Evolutionary conservation across 2,113 vertebrate genomes (phyloP).

Genomic region (Corythaixoides concolor): DNA sequence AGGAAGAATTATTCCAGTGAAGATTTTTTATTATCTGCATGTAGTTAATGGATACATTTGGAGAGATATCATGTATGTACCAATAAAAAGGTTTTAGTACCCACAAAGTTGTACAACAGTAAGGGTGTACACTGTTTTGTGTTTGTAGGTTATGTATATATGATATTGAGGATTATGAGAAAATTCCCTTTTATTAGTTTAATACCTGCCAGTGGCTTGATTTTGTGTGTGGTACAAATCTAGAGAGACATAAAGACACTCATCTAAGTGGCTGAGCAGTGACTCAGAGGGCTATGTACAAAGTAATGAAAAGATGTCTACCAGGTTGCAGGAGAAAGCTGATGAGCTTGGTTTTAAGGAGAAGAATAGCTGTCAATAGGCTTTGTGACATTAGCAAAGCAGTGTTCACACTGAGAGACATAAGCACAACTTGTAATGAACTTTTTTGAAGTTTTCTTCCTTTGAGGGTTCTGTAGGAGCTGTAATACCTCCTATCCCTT

Average conservation of each 20-base stretch:
- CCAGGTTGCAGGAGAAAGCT: background rate
- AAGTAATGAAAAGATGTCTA: background rate
- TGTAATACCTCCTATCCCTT: background rate
- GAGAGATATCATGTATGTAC: background rate
- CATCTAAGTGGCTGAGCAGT: background rate
- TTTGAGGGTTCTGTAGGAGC: background rate
- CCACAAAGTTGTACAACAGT: background rate
- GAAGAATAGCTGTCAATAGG: background rate
- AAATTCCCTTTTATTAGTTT: background rate
- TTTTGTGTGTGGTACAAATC: background rate
- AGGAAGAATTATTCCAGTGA: background rate
- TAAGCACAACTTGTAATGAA: background rate
- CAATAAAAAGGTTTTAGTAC: background rate
- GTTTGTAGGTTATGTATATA: background rate
- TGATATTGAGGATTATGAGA: background rate
- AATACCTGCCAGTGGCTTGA: background rate
- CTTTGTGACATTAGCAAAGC: background rate
- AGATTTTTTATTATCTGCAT: background rate
- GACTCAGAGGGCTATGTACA: background rate
- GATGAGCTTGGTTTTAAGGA: background rate
- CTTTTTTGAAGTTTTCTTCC: background rate
- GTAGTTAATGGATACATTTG: background rate
- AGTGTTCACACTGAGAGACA: background rate
- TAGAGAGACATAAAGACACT: background rate
- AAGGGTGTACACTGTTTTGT: background rate